A percentile compares a stretch with the other conserved stretches of the same genome.
Conservation (phyloP, 2,797 vertebrate species). For the Platalea minor region DNA sequence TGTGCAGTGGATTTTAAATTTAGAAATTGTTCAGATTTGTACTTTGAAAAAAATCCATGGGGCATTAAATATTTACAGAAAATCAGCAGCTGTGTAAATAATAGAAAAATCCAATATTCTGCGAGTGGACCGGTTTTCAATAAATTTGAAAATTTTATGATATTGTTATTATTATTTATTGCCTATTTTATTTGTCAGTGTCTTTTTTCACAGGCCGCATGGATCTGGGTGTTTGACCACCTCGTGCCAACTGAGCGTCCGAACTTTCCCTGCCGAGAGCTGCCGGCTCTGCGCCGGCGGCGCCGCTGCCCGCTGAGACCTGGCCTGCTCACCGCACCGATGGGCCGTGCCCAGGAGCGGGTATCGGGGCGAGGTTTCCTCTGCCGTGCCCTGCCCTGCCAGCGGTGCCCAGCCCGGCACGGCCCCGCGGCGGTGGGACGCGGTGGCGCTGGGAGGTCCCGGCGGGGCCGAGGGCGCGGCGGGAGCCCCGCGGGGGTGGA, state of each 20-base stretch:
- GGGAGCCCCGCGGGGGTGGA: background rate
- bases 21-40: slow-evolving; percentile 61
- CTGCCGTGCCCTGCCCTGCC: fast-evolving
- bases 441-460: fast-evolving
- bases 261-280: background rate
- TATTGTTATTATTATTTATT: slow-evolving; percentile 70
- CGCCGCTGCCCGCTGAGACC: background rate
- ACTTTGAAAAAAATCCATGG: slow-evolving; percentile 57
- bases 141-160: slow-evolving; percentile 68
- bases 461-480: background rate
- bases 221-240: background rate
- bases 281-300: fast-evolving
- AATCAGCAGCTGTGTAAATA: slow-evolving; percentile 65
- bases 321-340: fast-evolving
- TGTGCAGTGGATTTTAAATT: slow-evolving; percentile 13
- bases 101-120: slow-evolving; percentile 50
- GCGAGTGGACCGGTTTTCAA: slow-evolving; percentile 38
- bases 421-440: fast-evolving
- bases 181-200: slow-evolving; percentile 51
- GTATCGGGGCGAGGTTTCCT: fast-evolving
- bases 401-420: fast-evolving
- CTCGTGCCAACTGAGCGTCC: background rate
- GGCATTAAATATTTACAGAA: slow-evolving; percentile 67
- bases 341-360: fast-evolving
- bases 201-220: background rate